Evolutionary conservation across 2,797 vertebrate species (phyloP).

Genomic region (Galaxias olidus): DNA sequence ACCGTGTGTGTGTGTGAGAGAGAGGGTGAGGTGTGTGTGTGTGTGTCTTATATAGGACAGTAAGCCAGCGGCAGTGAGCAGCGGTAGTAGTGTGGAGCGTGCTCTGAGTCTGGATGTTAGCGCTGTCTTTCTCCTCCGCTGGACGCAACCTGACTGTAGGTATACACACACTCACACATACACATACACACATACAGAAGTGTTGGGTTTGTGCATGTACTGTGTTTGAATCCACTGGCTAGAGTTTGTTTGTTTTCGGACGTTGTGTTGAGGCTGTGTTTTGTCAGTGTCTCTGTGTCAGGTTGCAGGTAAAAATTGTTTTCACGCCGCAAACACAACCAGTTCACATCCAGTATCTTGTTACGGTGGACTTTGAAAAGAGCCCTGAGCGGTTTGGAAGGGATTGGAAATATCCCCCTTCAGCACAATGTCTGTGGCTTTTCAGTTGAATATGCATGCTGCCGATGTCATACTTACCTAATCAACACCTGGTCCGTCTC

Average conservation of each 20-base stretch:
- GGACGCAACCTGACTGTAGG: constrained; percentile 77
- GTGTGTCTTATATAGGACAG: constrained; percentile 50
- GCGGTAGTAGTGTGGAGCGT: constrained; percentile 57
- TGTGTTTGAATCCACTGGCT: constrained; percentile 22
- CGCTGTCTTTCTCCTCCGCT: constrained; percentile 67
- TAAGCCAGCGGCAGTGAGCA: constrained; percentile 53
- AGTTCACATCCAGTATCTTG: constrained; percentile 7
- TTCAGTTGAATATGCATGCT: constrained; percentile 25
- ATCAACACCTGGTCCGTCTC: constrained; percentile 37
- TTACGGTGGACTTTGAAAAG: constrained; percentile 24
- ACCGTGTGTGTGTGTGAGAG: constrained; percentile 23
- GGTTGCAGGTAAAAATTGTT: background rate
- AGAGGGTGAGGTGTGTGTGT: constrained; percentile 28
- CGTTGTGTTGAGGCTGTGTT: background rate
- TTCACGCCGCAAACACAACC: too few species aligned
- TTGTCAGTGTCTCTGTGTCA: background rate
- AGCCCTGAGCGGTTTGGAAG: constrained; percentile 8
- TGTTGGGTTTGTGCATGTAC: constrained; percentile 2
- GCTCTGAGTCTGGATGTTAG: constrained; percentile 72
- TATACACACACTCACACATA: constrained; percentile 50
- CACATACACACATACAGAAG: constrained; percentile 2
- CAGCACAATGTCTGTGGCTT: constrained; percentile 43
- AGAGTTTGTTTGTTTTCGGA: constrained; percentile 10
- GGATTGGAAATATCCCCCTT: constrained; percentile 29
- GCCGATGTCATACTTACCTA: constrained; percentile 54